Base-by-base conservation (phyloP, 2,888 invertebrate species). In the Apamea epomidion region DNA sequence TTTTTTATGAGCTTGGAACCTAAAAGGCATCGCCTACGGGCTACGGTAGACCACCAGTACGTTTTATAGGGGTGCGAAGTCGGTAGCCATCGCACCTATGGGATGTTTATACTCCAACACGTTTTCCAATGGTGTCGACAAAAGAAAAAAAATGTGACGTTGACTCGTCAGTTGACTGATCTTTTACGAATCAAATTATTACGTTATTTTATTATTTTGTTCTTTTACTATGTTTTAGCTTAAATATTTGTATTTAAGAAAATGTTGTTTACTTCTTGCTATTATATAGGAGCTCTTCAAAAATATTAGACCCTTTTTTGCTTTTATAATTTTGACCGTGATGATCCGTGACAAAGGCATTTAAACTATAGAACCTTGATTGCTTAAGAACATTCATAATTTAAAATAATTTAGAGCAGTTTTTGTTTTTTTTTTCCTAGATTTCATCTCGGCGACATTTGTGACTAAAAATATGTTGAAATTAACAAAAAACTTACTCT, bases 31-130 rank as follows among this genome's bases (percentile, higher is more conserved):
- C 77, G 76, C 76, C 85, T 80, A 85, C 72, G 65, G 76, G 74
- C 81, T 78, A 84, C 72, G 65, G 45, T 64, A 81, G 95, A 95
- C 95, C 95, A 94, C 94, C 94, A 81, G 89, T 79, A 85, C 83
- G 87, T 93, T 89, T 95, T 95, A 95, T 94, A 89, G 88, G 84
- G 90, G 91, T 93, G 93, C 90, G 93, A 93, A 93, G 88, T 90
- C 95, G 88, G 95, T 93, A 94, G 95, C 83, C 65, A 18, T 93
- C 91, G 86, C 94, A 93, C 93, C 91, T 93, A 89, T 87, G 79
- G 71, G 76, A 64, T 89, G 80, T 89, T 85, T 85, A 78, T 82
- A 75, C 67, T 76, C 18, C 0, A 79, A 86, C 81, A 78, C 45
- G 83, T 85, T 85, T 64, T 71, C 85, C 87, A 84, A 67, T 82